Evolutionary conservation across 2,888 invertebrate species (phyloP).

Genomic region (Aphodius sticticus): DNA sequence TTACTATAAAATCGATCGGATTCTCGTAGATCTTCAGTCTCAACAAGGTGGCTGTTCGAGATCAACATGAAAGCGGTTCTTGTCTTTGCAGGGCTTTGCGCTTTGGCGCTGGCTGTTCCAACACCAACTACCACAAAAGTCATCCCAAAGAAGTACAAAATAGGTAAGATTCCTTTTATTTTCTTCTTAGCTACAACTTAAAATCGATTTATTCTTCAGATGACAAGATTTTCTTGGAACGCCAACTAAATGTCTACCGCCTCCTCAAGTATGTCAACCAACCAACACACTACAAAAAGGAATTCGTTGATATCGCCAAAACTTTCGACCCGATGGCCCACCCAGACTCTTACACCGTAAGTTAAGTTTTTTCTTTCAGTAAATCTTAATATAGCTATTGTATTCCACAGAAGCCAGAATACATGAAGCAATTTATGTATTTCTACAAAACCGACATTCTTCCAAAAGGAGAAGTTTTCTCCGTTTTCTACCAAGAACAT

Average conservation of each 20-base stretch:
- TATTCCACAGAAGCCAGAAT: conserved; percentile 63
- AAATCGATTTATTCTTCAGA: conserved; percentile 28
- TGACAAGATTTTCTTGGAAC: conserved; percentile 44
- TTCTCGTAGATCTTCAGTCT: background rate
- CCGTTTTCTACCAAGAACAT: conserved; percentile 67
- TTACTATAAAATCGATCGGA: background rate
- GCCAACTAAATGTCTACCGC: conserved; percentile 63
- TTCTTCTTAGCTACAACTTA: background rate
- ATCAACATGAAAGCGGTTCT: conserved; percentile 30
- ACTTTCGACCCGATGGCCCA: conserved; percentile 61
- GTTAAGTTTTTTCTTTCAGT: background rate
- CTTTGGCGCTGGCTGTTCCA: conserved; percentile 30
- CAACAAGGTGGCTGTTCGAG: background rate
- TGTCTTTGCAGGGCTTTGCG: conserved; percentile 34
- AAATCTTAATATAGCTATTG: background rate
- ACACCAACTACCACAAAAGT: conserved; percentile 54
- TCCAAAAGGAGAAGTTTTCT: conserved; percentile 69
- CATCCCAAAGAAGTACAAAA: conserved; percentile 52
- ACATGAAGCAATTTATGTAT: conserved; percentile 65
- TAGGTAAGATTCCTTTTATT: conserved; percentile 55
- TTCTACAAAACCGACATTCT: conserved; percentile 66
- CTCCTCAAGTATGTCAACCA: conserved; percentile 71
- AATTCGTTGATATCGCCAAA: conserved; percentile 65
- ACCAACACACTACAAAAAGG: conserved; percentile 63
- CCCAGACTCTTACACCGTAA: conserved; percentile 58